Evolutionary conservation across 1,140 invertebrate genomes (phyloP), one percentile per base, ranked within the genome.

Genomic region (Drosophila mojavensis): DNA sequence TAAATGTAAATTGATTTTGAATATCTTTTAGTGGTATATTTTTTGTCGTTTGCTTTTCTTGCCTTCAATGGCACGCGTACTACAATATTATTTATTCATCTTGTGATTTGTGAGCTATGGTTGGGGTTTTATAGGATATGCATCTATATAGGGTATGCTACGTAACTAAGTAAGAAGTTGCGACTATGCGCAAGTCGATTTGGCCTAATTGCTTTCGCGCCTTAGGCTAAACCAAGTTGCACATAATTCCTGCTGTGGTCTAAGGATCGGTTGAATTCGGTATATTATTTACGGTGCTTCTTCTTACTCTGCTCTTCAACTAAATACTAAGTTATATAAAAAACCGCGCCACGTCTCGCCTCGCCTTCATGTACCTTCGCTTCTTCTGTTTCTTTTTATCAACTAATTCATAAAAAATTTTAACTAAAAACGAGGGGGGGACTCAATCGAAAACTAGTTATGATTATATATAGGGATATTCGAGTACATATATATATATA

Each of bases 151-250:
- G 50, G 13, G 24, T 53, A 30, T n/a, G n/a, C 10, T 71, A 61
- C 48, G 58, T 88, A 69, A 63, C 67, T 85, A 88, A 86, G 75
- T 83, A 61, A 39, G 36, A 78, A 36, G 71, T 79, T 80, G 79
- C 67, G 63, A 73, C 71, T 91, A 91, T 91, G 88, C 72, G 69
- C 84, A 91, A 86, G 89, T 91, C 88, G 88, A 91, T 91, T 84
- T 74, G 89, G 82, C 88, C 69, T 75, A 63, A 59, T 15, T 43
- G 7, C 28, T 20, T 17, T 15, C 43, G 15, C 17, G 50, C 17
- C 39, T 71, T 73, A 86, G 74, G 68, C 86, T 63, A 86, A 86
- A 90, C 86, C 86, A 90, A 90, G 86, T 80, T 86, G 77, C 79
- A 83, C 86, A 90, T 90, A 90, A 88, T 86, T 88, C 77, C 78